Base-by-base conservation (phyloP, 2,113 vertebrate genomes). In the Gadus chalcogrammus region DNA sequence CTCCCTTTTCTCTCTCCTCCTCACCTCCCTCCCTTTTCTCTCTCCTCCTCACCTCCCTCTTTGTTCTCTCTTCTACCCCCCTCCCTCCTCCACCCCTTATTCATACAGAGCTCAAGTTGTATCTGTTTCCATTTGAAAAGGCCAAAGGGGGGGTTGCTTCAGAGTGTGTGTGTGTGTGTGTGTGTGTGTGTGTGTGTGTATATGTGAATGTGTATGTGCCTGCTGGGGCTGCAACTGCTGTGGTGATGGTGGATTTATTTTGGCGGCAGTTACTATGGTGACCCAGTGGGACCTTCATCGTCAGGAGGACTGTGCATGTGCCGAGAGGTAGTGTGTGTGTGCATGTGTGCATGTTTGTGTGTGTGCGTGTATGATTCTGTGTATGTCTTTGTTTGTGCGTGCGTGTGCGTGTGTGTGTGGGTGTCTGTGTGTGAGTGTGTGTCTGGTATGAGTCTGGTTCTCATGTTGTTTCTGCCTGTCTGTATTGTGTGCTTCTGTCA, bases 171-270 rank as follows among this genome's bases (percentile, higher is more conserved):
- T 56, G 20, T 35, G 24, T 58, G 52, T 59, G 52, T 68, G 53
- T 18, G 53, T 58, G 52, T 58, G 66, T 35, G 66, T 67, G 53
- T 18, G 66, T 67, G 24, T 59, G 24, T 35, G 24, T 28, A 22
- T 31, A 52, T 31, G 70, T 65, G 67, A 71, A 66, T 68, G 65
- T 64, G 20, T 69, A 68, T 35, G 60, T 18, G 31, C 75, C 80
- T 82, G 83, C 78, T 70, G 74, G 79, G 72, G 72, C 74, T 78
- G 74, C 84, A 28, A 58, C 74, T 59, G 75, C 85, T 67, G 79
- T 86, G 81, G 84, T 76, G 76, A 78, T 72, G 81, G 76, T 73
- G 78, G 84, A 82, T 89, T 84, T 88, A 88, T 86, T 89, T 88
- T 86, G 86, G 74, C 79, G 76, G 62, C 12, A 71, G 89, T 89